Conservation (phyloP, 2,888 invertebrate genomes). For the Acanthococcus lagerstroemiae region DNA sequence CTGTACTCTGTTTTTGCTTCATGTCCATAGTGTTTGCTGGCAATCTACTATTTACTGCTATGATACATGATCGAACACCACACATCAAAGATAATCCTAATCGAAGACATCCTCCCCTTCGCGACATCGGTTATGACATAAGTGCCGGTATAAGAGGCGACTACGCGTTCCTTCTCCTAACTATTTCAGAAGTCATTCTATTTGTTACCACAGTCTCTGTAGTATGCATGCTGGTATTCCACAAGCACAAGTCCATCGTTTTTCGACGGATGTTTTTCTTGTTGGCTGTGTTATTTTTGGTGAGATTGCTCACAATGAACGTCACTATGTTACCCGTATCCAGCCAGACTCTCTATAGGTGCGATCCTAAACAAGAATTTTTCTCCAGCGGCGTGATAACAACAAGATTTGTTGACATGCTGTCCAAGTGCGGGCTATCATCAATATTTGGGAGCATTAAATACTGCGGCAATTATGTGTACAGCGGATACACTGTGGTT, state of each 20-base stretch:
- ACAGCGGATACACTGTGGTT: slow-evolving; percentile 11
- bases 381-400: neutral
- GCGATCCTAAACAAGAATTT: neutral
- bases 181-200: slow-evolving; percentile 5
- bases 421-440: slow-evolving; percentile 1
- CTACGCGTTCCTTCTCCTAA: neutral
- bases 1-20: neutral
- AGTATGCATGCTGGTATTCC: slow-evolving; percentile 2
- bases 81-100: neutral
- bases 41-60: slow-evolving; percentile 1
- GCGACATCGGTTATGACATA: slow-evolving; percentile 12
- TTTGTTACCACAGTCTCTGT: neutral
- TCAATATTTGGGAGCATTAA: neutral
- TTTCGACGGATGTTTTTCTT: slow-evolving; percentile 18
- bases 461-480: slow-evolving; percentile 23
- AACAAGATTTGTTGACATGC: slow-evolving; percentile 5
- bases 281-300: slow-evolving; percentile 5
- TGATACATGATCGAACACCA: slow-evolving; percentile 15
- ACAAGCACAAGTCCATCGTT: slow-evolving; percentile 16
- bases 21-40: neutral
- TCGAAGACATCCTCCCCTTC: neutral
- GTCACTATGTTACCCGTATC: slow-evolving; percentile 23
- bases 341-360: slow-evolving; percentile 4
- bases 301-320: slow-evolving; percentile 18
- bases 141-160: neutral